Evolutionary conservation across 2,888 invertebrate species (phyloP).

Genomic region (Dicycla oo): DNA sequence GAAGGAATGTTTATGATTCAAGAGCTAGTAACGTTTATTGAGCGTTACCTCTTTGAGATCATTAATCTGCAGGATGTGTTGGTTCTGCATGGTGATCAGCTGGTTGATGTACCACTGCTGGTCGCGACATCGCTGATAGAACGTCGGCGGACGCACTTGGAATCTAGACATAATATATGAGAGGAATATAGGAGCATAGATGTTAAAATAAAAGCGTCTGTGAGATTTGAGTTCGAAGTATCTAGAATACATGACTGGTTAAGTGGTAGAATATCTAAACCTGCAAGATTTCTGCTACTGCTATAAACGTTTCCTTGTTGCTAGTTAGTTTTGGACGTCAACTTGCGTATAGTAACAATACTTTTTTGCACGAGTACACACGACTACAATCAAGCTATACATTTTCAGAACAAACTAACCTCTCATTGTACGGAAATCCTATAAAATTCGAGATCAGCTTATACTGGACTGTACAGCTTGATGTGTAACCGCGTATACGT

Average conservation of each 20-base stretch:
- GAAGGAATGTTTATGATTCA: background rate
- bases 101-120: constrained; percentile 98
- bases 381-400: too few relatives aligned
- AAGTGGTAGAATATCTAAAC: background rate
- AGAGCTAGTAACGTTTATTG: background rate
- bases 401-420: too few relatives aligned
- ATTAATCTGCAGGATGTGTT: constrained; percentile 95
- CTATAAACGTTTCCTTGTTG: too few relatives aligned
- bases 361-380: too few relatives aligned
- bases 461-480: too few relatives aligned
- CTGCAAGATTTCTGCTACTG: background rate
- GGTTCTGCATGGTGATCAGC: constrained; percentile 94
- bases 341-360: too few relatives aligned
- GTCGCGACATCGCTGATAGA: constrained; percentile 97
- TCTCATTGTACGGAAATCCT: too few relatives aligned
- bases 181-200: background rate
- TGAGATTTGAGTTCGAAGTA: background rate
- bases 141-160: constrained; percentile 98
- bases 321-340: too few relatives aligned
- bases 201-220: background rate
- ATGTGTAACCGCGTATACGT: too few relatives aligned
- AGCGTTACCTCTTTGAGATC: constrained; percentile 94
- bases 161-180: constrained; percentile 91
- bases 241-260: background rate
- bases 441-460: too few relatives aligned